Conservation (phyloP, 2,797 vertebrate genomes). For the Pangasius mekongensis region DNA sequence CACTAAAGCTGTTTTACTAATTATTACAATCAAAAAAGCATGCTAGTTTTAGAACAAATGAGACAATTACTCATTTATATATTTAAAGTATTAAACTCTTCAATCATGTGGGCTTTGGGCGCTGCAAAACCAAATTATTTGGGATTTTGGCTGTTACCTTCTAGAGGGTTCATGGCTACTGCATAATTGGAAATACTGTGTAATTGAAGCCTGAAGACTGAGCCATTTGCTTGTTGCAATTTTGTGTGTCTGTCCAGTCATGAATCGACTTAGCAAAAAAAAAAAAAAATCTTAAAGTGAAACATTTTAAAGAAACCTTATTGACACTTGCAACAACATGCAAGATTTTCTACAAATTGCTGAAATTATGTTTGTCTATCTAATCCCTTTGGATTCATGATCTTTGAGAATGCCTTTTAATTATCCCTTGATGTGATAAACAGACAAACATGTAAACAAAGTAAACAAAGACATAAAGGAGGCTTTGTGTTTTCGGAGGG, state of each 20-base stretch:
- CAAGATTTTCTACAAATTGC: background rate
- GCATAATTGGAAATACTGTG: conserved; percentile 11
- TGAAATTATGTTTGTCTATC: background rate
- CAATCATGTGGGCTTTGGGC: background rate
- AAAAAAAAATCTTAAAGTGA: background rate
- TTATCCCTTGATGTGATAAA: background rate
- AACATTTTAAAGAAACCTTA: background rate
- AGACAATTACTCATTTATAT: conserved; percentile 18
- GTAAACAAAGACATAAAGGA: conserved; percentile 8
- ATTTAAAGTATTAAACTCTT: conserved; percentile 36
- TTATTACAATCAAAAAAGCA: background rate
- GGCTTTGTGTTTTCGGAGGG: conserved; percentile 7
- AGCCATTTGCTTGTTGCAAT: too few species aligned
- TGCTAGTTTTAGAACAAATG: conserved; percentile 5
- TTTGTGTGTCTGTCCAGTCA: background rate
- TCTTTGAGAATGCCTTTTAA: background rate
- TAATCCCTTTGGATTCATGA: background rate
- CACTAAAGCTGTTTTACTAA: background rate
- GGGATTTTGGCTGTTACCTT: conserved; percentile 6
- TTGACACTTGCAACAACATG: background rate
- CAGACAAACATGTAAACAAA: conserved; percentile 3
- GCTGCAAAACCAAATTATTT: conserved; percentile 7
- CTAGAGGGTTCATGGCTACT: background rate
- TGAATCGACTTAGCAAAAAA: background rate
- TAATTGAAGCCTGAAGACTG: conserved; percentile 30